Percentiles rank a stretch among this genome's conserved stretches.
These are phyloP conservation scores for Paratilapia polleni DNA, from an alignment of 2,113 vertebrate species.

Conservation along the genomic window DNA sequence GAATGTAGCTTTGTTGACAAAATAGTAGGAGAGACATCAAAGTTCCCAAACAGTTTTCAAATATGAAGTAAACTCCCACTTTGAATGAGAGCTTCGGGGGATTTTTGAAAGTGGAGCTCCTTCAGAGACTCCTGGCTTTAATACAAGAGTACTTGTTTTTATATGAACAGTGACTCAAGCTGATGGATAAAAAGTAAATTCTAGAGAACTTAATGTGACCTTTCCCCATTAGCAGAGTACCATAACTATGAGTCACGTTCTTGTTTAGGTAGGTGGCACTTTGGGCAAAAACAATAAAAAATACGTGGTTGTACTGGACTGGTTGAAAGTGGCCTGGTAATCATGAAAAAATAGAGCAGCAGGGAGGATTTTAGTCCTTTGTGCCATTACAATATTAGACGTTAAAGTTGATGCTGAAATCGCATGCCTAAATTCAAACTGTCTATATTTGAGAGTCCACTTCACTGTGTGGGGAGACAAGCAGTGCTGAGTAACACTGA, in stretches of 20 bases:
- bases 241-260: slow-evolving; percentile 23
- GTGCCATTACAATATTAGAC: neutral
- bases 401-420: neutral
- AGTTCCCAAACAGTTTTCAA: neutral
- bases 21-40: neutral
- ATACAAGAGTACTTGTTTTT: neutral
- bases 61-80: slow-evolving; percentile 1
- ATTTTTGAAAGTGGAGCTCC: neutral
- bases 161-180: slow-evolving; percentile 24
- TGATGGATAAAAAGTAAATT: slow-evolving; percentile 7
- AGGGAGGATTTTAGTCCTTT: neutral
- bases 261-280: slow-evolving; percentile 35
- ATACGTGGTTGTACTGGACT: neutral
- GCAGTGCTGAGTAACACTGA: slow-evolving; percentile 21
- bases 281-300: slow-evolving; percentile 16
- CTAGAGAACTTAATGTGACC: neutral
- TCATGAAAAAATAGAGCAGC: neutral
- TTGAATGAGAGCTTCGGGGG: neutral
- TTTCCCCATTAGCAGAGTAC: slow-evolving; percentile 9
- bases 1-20: slow-evolving; percentile 3
- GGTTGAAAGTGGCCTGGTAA: neutral
- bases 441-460: slow-evolving; percentile 20
- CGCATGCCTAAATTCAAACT: slow-evolving; percentile 10
- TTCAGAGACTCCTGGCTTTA: neutral
- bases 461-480: slow-evolving; percentile 23